Evolutionary conservation across 2,797 vertebrate genomes (phyloP).

Genomic region (Liparis tanakae): DNA sequence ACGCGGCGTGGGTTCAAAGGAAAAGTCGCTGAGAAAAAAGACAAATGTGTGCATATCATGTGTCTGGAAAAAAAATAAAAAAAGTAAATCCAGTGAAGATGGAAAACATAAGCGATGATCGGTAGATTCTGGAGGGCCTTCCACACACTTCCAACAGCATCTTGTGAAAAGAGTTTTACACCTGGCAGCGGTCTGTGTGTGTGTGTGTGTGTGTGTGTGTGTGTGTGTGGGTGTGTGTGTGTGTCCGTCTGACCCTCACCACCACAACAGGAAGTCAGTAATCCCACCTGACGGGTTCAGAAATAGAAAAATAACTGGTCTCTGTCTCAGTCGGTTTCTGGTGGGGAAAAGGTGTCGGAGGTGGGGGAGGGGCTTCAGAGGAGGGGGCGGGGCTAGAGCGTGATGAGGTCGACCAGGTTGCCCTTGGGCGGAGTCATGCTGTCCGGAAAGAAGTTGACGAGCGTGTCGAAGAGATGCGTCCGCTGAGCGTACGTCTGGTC

Average conservation of each 20-base stretch:
- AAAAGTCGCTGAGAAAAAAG: background rate
- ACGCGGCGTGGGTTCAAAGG: background rate
- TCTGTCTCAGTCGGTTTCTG: slow-evolving; percentile 35
- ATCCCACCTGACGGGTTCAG: slow-evolving; percentile 44
- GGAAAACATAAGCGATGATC: slow-evolving; percentile 30
- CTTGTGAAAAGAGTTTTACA: slow-evolving; percentile 2
- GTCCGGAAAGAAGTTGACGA: slow-evolving; percentile 99
- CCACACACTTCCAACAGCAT: slow-evolving; percentile 13
- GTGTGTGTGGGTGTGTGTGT: background rate
- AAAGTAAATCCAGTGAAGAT: slow-evolving; percentile 1
- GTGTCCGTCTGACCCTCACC: slow-evolving; percentile 25
- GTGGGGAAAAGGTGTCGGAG: background rate
- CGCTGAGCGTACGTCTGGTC: slow-evolving; percentile 98
- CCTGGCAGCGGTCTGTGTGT: slow-evolving; percentile 1
- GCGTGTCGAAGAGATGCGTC: slow-evolving; percentile 97
- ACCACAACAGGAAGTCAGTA: slow-evolving; percentile 33
- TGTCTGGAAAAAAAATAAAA: background rate
- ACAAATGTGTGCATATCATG: slow-evolving; percentile 29
- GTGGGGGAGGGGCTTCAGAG: slow-evolving; percentile 27
- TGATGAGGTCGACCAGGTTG: slow-evolving; percentile 98
- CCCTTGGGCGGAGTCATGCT: slow-evolving; percentile 99
- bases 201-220: background rate
- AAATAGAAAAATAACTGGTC: slow-evolving; percentile 75
- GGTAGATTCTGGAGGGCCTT: slow-evolving; percentile 36
- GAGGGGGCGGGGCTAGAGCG: slow-evolving; percentile 84